Percentiles rank a stretch among this genome's conserved stretches.
Conservation (phyloP, 2,888 invertebrate genomes). For the Ryuthela nishihirai region DNA sequence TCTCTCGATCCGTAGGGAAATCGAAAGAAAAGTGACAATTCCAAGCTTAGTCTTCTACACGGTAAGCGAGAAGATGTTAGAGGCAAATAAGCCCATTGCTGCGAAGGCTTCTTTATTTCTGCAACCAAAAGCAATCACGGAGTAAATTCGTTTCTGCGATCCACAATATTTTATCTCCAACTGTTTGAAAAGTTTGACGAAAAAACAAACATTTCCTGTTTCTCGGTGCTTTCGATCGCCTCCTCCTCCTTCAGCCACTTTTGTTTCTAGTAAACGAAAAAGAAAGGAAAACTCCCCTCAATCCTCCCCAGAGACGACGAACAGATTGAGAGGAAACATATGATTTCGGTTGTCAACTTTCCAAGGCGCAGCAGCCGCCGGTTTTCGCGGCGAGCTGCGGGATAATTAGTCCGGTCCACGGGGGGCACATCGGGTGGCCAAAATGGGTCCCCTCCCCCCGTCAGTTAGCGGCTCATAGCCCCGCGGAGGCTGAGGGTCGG, state of each 20-base stretch:
- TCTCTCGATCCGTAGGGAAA: too few species aligned
- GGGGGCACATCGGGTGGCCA: constrained; percentile 20
- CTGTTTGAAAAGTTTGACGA: too few species aligned
- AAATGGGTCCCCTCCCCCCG: constrained; percentile 4
- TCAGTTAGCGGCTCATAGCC: constrained; percentile 30
- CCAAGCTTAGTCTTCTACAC: too few species aligned
- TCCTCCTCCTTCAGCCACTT: neutral
- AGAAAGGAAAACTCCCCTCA: constrained; percentile 1
- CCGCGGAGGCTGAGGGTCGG: constrained; percentile 18
- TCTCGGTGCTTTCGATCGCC: constrained; percentile 1
- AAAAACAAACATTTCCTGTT: too few species aligned
- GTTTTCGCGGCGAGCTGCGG: constrained; percentile 7
- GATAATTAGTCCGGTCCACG: constrained; percentile 26
- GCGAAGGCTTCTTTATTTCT: too few species aligned
- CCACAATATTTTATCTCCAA: too few species aligned
- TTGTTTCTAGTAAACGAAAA: constrained; percentile 6
- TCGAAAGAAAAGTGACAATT: too few species aligned
- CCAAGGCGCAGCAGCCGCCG: too few species aligned
- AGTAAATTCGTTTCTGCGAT: too few species aligned
- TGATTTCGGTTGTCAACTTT: constrained; percentile 37
- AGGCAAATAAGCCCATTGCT: too few species aligned
- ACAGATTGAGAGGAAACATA: constrained; percentile 29
- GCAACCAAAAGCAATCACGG: too few species aligned
- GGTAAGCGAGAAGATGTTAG: too few species aligned
- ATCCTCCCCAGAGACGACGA: constrained; percentile 11